Percentiles rank a stretch among this genome's conserved stretches.
Conservation (phyloP, 2,888 invertebrate species). For the Eucriotettix oculatus region DNA sequence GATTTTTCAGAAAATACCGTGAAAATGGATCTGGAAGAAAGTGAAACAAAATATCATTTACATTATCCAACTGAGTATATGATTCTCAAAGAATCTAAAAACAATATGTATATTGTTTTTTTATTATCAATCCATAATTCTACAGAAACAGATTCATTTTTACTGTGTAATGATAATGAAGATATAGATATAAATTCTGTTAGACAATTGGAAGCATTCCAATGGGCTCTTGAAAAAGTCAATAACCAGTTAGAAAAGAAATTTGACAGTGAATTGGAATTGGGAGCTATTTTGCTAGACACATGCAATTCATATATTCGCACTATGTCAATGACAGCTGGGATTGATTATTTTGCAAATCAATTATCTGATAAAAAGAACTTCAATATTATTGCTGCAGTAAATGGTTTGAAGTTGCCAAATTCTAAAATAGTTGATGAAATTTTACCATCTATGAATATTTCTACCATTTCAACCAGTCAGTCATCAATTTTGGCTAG, state of each 20-base stretch:
- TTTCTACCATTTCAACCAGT: constrained; percentile 17
- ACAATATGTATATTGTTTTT: constrained; percentile 7
- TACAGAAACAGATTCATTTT: constrained; percentile 4
- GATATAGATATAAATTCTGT: constrained; percentile 14
- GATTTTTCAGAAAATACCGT: too few relatives aligned
- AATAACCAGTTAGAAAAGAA: constrained; percentile 17
- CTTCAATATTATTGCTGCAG: constrained; percentile 10
- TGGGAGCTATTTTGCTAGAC: constrained; percentile 19
- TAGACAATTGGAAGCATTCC: constrained; percentile 25
- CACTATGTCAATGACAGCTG: constrained; percentile 12
- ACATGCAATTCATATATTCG: constrained; percentile 18
- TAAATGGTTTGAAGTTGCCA: constrained; percentile 11
- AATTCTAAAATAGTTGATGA: constrained; percentile 13
- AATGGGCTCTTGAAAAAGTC: constrained; percentile 25
- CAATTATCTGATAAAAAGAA: background rate
- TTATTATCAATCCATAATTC: constrained; percentile 6
- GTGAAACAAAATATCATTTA: too few relatives aligned
- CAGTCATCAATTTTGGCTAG: constrained; percentile 9
- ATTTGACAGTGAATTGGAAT: constrained; percentile 10
- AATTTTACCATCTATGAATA: constrained; percentile 15
- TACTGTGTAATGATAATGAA: constrained; percentile 3
- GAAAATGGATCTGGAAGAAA: too few relatives aligned
- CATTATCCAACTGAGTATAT: constrained; percentile 1
- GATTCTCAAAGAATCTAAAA: constrained; percentile 3
- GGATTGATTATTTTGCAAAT: constrained; percentile 4